Percentiles rank a stretch among this genome's conserved stretches.
phyloP scores from a whole-genome alignment of 1,140 invertebrate species.

The Calliphora vicina region DNA sequence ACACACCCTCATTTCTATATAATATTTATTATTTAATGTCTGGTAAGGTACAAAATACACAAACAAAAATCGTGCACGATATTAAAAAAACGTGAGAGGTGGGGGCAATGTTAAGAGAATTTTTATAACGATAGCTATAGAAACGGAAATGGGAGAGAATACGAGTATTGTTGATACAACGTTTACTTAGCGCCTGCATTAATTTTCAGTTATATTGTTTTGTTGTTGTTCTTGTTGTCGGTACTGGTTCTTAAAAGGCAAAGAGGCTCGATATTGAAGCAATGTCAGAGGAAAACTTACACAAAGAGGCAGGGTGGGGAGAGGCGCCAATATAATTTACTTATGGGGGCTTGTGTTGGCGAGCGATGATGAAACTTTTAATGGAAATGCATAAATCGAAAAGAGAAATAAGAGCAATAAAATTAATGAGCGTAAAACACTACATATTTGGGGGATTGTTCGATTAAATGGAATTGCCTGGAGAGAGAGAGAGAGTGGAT shows the following conservation, averaged over 20 bases:
- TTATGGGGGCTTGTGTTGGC: constrained; percentile 17
- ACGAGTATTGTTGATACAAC: neutral
- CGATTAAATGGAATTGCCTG: neutral
- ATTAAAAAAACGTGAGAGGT: neutral
- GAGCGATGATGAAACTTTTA: constrained; percentile 17
- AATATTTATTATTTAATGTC: neutral
- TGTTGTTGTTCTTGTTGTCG: neutral
- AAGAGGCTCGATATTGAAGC: neutral
- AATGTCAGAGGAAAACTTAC: neutral
- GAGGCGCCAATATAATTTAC: neutral
- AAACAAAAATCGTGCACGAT: neutral
- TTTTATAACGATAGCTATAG: neutral
- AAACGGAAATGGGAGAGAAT: neutral
- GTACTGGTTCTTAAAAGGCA: neutral
- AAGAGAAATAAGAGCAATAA: neutral
- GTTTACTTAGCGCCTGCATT: neutral
- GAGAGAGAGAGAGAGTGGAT: neutral
- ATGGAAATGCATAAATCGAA: constrained; percentile 17
- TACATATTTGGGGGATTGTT: neutral
- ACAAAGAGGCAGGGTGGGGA: neutral
- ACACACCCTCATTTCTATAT: neutral
- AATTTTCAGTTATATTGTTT: neutral
- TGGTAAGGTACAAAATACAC: neutral
- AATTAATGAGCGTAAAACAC: too few relatives aligned
- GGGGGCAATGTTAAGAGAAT: neutral